A percentile compares a stretch with the other conserved stretches of the same genome.
phyloP scores from a whole-genome alignment of 2,113 vertebrate genomes.

The Sapayoa aenigma region DNA sequence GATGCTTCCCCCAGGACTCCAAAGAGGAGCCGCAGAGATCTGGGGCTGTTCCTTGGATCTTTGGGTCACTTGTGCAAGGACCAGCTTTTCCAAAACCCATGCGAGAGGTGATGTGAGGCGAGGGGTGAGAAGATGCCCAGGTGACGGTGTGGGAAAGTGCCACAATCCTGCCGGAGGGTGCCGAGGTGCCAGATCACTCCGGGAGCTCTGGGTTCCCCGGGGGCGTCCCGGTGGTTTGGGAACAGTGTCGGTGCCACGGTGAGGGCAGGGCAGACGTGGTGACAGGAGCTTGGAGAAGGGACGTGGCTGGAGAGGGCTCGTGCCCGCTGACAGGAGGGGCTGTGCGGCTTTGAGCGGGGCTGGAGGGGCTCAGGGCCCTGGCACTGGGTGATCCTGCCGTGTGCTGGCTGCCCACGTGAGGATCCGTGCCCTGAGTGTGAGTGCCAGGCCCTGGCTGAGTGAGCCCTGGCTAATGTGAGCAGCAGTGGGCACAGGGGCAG shows the following conservation, averaged over 20 bases:
- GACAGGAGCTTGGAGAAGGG: background rate
- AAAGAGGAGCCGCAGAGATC: background rate
- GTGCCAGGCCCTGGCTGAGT: background rate
- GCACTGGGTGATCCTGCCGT: rapidly evolving
- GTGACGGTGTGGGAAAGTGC: rapidly evolving
- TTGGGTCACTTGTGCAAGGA: rapidly evolving
- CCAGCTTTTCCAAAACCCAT: rapidly evolving
- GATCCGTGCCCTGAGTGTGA: background rate
- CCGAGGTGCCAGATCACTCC: rapidly evolving
- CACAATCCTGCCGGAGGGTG: background rate
- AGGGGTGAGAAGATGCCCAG: background rate
- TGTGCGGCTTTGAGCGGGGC: rapidly evolving
- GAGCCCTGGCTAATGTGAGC: background rate
- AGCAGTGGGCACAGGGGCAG: no score
- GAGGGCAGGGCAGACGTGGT: rapidly evolving
- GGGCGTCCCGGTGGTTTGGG: background rate
- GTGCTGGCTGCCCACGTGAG: background rate
- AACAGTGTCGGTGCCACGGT: rapidly evolving
- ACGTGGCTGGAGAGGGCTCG: background rate
- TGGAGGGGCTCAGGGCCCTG: background rate
- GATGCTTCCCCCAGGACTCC: background rate
- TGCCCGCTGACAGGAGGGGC: no score
- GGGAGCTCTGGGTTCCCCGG: background rate
- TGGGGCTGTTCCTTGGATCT: background rate
- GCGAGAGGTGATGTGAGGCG: rapidly evolving